Base-by-base conservation (phyloP, 64 coral and sea anemone genomes). In the Montipora sp. region DNA sequence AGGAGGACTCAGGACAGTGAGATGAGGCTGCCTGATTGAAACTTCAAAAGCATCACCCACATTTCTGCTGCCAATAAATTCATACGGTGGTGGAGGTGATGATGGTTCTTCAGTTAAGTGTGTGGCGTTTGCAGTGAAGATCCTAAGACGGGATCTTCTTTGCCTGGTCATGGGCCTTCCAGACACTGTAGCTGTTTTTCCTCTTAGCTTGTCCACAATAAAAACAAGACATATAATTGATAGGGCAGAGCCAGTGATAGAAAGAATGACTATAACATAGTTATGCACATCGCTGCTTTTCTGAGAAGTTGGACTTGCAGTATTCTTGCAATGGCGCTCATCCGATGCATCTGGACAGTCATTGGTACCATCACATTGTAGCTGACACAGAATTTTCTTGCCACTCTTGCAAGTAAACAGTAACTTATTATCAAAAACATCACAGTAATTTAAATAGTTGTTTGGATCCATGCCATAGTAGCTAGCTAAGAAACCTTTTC, bases 291-390 rank as follows among this genome's bases (percentile, higher is more conserved):
- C 80, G 43, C 75, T 81, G 23, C 22, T 76, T 50, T 51, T 94
- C 49, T 83, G 75, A 14, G 65, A 82, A n/a, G 85, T 47, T 14
- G 48, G 14, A 66, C 15, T 73, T 9, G 7, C 3, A 78, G 45
- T 21, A 87, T 24, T n/a, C 51, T 82, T 73, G 73, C 95, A 97
- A 48, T 91, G 80, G 1, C 51, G 21, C 48, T 97, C 95, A 94
- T 97, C 95, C 53, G 95, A 97, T 20, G 78, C 87, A 84, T 97
- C 95, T 78, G 88, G 71, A 80, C 95, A 97, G 24, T 97, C 95
- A 89, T 94, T 80, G 13, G 95, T 74, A 8, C 89, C 84, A 89
- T 98, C 95, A 80, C 95, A 98, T 71, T 98, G 94, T 89, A 93
- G 91, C 49, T 92, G 95, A 14, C 95, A 98, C 44, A 84, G 89